Evolutionary conservation across 2,113 vertebrate genomes (phyloP), one percentile per base, ranked within the genome.

Genomic region (Cercopithecus mona): DNA sequence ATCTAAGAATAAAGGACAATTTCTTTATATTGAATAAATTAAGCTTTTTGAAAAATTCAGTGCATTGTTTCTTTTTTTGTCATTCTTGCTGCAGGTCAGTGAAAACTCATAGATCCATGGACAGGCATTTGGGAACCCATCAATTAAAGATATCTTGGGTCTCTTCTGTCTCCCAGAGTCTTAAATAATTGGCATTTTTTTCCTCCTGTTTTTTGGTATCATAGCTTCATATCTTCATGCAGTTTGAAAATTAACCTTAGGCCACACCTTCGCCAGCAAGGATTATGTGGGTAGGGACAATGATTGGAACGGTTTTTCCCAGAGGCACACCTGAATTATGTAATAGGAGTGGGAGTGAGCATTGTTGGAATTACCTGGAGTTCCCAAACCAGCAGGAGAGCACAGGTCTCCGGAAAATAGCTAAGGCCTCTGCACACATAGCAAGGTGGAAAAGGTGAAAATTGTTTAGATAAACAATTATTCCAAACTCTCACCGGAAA

Each of bases 301-400:
- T 79, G 83, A 81, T 14, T 9, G 14, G n/a, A 66, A 52, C 8
- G 4, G 64, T 73, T 76, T 82, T 93, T 93, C 55, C 66, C 88
- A 88, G 72, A 85, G 94, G 72, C 81, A 66, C 70, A 27, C 82
- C 82, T 97, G 93, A 95, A 93, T 97, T 93, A 95, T 94, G 86
- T 14, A 95, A 75, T 22, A 68, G 64, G 38, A 73, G 70, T 88
- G 27, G 75, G 93, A 79, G 82, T 87, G 66, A 79, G 40, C 25
- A 8, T 45, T 17, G 12, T n/a, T 66, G n/a, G 50, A 70, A 40
- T n/a, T 48, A 6, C 4, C 82, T 16, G 70, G 61, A 70, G 64
- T 27, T 30, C 61, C 81, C 43, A 35, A 9, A 81, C 66, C 55
- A 6, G 45, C 1, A 25, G 70, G 76, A 75, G 50, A 68, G 66